Evolutionary conservation across 53 echinoderm and acorn worm species (phyloP).

Genomic region (Astropecten irregularis): DNA sequence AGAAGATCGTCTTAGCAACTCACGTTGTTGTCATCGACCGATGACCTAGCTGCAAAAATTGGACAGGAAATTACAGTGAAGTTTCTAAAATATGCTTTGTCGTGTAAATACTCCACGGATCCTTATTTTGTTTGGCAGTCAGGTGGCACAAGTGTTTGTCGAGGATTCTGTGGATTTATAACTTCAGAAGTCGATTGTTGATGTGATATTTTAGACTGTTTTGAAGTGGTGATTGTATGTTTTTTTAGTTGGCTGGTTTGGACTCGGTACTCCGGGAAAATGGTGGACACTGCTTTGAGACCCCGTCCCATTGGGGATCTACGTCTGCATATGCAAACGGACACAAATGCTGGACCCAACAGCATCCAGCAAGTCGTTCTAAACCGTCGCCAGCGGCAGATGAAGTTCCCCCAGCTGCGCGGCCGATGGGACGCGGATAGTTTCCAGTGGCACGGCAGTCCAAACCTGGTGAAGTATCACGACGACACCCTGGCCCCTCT

Average conservation of each 20-base stretch:
- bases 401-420: slow-evolving; percentile 82
- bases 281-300: slow-evolving; percentile 82
- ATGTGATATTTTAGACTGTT: no score
- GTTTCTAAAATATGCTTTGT: no score
- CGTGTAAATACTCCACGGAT: no score
- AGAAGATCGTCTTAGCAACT: slow-evolving; percentile 25
- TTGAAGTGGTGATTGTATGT: no score
- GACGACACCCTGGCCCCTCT: slow-evolving; percentile 91
- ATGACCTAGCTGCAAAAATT: no score
- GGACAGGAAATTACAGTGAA: no score
- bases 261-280: no score
- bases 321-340: slow-evolving; percentile 78
- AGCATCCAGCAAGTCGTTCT: slow-evolving; percentile 66
- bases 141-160: no score
- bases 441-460: slow-evolving; percentile 73
- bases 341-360: slow-evolving; percentile 94
- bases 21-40: slow-evolving; percentile 28
- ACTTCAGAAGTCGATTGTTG: no score
- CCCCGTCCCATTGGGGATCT: slow-evolving; percentile 79
- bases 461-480: slow-evolving; percentile 91
- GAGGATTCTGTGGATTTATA: no score
- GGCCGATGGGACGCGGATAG: slow-evolving; percentile 86
- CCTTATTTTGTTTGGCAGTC: no score
- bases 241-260: no score
- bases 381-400: slow-evolving; percentile 70